Base-by-base conservation (phyloP, 2,113 vertebrate species). In the Nothoprocta perdicaria region DNA sequence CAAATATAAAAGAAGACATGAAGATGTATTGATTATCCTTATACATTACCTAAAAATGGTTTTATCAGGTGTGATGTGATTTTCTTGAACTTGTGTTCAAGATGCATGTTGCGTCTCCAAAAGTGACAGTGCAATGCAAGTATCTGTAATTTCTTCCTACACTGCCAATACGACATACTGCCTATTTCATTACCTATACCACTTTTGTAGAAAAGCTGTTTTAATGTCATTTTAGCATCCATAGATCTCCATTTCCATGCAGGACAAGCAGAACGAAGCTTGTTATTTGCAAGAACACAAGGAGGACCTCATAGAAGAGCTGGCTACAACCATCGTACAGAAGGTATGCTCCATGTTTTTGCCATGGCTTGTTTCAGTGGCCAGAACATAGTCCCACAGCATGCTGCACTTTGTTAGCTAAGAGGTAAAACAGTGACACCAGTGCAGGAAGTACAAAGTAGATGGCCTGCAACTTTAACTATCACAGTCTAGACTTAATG, bases 251-350 rank as follows among this genome's bases (percentile, higher is more conserved):
- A 0, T 93, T 94, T 95, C 90, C 86, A 83, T 10, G 4, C 88
- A 99, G 99, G 99, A 99, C 96, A 99, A 99, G 95, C 99, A 99
- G 97, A 99, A 99, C 58, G 99, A 99, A 95, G 99, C 98, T 95
- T 98, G 98, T 55, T 99, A 99, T 97, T 97, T 99, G 68, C 98
- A 97, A 79, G 99, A 99, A 79, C 99, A 99, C 97, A 99, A 98
- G 96, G 99, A 99, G 53, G 99, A 99, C 91, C 98, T 99, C 88
- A 98, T 99, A 74, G 99, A 99, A 96, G 99, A 99, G 92, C 98
- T 99, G 62, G 99, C 99, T 43, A 98, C 98, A 24, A 98, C 99
- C 29, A 99, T 99, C 17, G 98, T 99, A 84, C 99, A 99, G 92
- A 99, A 99, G 98, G 99, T 99, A 97, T 75, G 97, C 8, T 19